A percentile compares a stretch with the other conserved stretches of the same genome.
phyloP scores from a whole-genome alignment of 2,888 invertebrate species.

The Altica lythri region DNA sequence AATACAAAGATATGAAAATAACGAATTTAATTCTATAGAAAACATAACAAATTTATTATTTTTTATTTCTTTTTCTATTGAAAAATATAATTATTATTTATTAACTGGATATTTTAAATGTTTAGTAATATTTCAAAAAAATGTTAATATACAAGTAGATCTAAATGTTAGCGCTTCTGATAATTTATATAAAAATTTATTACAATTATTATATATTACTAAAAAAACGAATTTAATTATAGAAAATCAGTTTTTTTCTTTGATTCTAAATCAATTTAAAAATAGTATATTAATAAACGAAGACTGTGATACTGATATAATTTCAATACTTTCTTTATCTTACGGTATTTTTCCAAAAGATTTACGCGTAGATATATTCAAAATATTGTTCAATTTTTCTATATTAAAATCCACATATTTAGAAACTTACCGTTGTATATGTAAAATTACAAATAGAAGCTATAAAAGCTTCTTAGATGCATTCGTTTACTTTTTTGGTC shows the following conservation, averaged over 20 bases:
- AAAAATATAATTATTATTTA: conserved; percentile 34
- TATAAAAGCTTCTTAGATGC: conserved; percentile 30
- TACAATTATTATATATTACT: conserved; percentile 35
- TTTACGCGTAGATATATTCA: conserved; percentile 27
- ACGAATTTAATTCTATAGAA: conserved; percentile 22
- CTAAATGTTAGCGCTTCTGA: conserved; percentile 12
- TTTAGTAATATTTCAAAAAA: conserved; percentile 32
- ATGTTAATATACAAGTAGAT: background rate
- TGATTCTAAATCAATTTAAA: conserved; percentile 20
- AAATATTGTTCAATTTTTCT: conserved; percentile 41
- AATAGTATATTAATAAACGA: conserved; percentile 28
- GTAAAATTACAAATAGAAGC: conserved; percentile 18
- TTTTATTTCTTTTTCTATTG: conserved; percentile 14
- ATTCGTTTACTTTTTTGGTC: conserved; percentile 33
- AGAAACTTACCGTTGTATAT: conserved; percentile 38
- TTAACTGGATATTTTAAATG: conserved; percentile 40
- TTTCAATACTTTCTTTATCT: conserved; percentile 34
- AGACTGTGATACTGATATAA: conserved; percentile 35
- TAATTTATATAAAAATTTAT: conserved; percentile 40
- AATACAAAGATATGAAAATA: conserved; percentile 30
- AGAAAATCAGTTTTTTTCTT: conserved; percentile 26
- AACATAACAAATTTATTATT: conserved; percentile 32
- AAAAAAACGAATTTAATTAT: background rate
- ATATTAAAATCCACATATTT: conserved; percentile 33
- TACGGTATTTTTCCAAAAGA: conserved; percentile 28